Evolutionary conservation across 2,797 vertebrate genomes (phyloP), one percentile per base, ranked within the genome.

Genomic region (Setipinna tenuifilis): DNA sequence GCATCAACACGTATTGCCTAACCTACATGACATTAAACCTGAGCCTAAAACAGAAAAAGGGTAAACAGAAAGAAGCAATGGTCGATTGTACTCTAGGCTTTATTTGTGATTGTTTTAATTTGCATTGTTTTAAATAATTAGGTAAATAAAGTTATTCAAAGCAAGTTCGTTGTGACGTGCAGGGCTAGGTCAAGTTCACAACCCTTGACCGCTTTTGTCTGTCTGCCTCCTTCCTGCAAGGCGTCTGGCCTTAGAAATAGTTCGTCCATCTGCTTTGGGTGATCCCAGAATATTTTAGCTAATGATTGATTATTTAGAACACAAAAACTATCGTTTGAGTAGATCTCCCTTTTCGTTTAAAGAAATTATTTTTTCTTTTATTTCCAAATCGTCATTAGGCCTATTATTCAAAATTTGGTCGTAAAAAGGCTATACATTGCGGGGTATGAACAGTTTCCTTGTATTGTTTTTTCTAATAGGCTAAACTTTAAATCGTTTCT

Each of bases 141-240:
- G 11, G 19, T 35, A 11, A 44, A 78, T 35, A 78, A 78, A 78
- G 71, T 41, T 78, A 78, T 78, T 41, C 71, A 78, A 78, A 44
- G 9, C 9, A 65, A 25, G 31, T 78, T 19, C 31, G 50, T 54
- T 44, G 31, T 41, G 71, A 78, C 71, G 35, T 78, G 71, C 6
- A 21, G 21, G 71, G 16, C 71, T 78, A 44, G 71, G 71, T 78
- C 71, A 78, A 78, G 71, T 78, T 78, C 71, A 78, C 17, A 19
- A 78, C 71, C 71, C 71, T 21, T 78, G 71, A 44, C 35, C 71
- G 71, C 35, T 35, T 44, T 78, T 78, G 71, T 78, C 35, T 44
- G 71, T 31, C 31, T 78, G 71, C 17, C 41, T 78, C 71, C 31
- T 78, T 78, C 35, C 31, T 78, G 71, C 71, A 35, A 7, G 16